Evolutionary conservation across 2,888 invertebrate species (phyloP), one percentile per base, ranked within the genome.

Genomic region (Amblyjoppa fuscipennis): DNA sequence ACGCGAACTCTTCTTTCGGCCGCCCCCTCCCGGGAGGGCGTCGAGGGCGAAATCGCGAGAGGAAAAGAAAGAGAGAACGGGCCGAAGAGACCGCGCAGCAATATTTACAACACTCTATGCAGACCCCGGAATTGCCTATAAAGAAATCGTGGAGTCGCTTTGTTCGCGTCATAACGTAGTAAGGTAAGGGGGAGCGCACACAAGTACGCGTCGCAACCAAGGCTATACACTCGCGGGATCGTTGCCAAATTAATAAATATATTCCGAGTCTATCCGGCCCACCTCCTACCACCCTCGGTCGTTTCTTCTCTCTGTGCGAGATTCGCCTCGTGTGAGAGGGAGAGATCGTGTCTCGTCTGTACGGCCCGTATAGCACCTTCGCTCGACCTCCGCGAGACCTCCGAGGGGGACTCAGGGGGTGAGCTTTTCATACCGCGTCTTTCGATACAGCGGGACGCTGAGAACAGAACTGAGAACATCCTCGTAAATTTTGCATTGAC

Each of bases 241-340:
- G 87, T 90, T 92, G 93, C 93, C 94, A 94, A 94, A 94, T 94
- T 94, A 94, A 94, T 94, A 94, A 94, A 94, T 94, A 94, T 92
- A 93, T 93, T 91, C 90, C 86, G 90, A 90, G 91, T 91, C 92
- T 90, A 93, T 91, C 88, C 87, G 87, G 75, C 76, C 68, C 83
- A 53, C 51, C 80, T 75, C 75, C 45, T 41, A 61, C 79, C 73
- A 71, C 78, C 28, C 38, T 31, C 69, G 68, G 31, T 81, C 61
- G 61, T 77, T 81, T 73, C 71, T 70, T 74, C 53, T 81, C n/a
- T 56, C 59, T 81, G 68, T 61, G 56, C 38, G 66, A 81, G 59
- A 66, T 77, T 45, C 45, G 51, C 70, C 41, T 71, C 81, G 68
- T 45, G 45, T 13, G 45, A 45, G 45, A 3, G 45, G 45, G 0